Percentiles rank a stretch among this genome's conserved stretches.
phyloP scores from a whole-genome alignment of 1,140 invertebrate species.

The Drosophila kanapiae region DNA sequence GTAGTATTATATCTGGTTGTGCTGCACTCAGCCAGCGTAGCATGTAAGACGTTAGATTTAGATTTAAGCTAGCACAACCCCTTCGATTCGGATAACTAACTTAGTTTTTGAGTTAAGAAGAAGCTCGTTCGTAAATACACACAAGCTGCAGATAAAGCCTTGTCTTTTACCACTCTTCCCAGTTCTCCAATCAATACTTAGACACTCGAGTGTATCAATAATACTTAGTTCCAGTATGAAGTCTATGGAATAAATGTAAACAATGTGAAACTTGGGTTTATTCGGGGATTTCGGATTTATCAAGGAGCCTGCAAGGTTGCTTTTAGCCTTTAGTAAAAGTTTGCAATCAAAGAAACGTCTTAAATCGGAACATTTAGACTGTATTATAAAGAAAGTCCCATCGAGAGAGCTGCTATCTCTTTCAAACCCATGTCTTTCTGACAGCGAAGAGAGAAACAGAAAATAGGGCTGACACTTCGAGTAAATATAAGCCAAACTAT shows the following conservation, averaged over 20 bases:
- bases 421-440: too few species aligned
- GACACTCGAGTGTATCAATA: slow-evolving; percentile 7
- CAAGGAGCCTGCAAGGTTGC: too few species aligned
- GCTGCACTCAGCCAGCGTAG: slow-evolving; percentile 30
- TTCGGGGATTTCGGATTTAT: too few species aligned
- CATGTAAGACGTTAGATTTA: slow-evolving; percentile 23
- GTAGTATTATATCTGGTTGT: slow-evolving; percentile 35
- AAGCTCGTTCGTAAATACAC: not conserved
- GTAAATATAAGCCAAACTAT: too few species aligned
- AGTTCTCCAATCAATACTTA: slow-evolving; percentile 7
- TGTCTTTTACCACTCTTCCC: not conserved
- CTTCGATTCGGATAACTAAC: not conserved
- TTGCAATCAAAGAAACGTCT: too few species aligned
- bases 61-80: not conserved
- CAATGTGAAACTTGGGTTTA: not conserved
- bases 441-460: too few species aligned
- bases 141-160: slow-evolving; percentile 22
- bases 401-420: too few species aligned
- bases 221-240: not conserved
- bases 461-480: too few species aligned
- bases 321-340: too few species aligned
- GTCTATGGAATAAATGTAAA: slow-evolving; percentile 1
- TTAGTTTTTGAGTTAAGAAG: not conserved
- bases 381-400: too few species aligned
- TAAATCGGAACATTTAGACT: too few species aligned